Evolutionary conservation across 1,140 invertebrate genomes (phyloP).

Genomic region (Eueides isabella): DNA sequence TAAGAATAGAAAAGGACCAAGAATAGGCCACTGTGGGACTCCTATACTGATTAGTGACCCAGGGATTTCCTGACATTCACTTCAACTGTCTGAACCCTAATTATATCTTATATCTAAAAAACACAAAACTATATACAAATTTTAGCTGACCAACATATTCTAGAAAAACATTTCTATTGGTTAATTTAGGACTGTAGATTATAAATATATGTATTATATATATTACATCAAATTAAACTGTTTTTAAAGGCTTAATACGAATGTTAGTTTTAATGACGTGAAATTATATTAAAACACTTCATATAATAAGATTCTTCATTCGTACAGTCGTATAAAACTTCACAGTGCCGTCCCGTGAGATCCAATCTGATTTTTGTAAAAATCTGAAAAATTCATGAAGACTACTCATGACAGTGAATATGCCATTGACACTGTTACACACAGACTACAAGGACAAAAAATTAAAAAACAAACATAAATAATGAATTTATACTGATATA

Average conservation of each 20-base stretch:
- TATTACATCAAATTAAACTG: background rate
- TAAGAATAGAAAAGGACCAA: too few relatives aligned
- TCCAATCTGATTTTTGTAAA: conserved; percentile 48
- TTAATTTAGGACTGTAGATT: too few relatives aligned
- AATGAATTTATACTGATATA: too few relatives aligned
- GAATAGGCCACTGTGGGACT: too few relatives aligned
- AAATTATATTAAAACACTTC: background rate
- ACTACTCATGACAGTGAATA: conserved; percentile 44
- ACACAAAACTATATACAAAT: too few relatives aligned
- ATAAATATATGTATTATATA: too few relatives aligned
- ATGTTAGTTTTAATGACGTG: background rate
- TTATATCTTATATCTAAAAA: too few relatives aligned
- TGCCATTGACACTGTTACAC: conserved; percentile 49
- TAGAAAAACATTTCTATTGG: too few relatives aligned
- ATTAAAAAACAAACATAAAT: background rate
- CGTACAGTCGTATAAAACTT: conserved; percentile 36
- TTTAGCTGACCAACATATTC: too few relatives aligned
- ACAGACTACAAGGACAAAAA: conserved; percentile 3
- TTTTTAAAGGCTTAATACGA: background rate
- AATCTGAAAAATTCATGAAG: conserved; percentile 52
- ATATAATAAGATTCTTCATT: conserved; percentile 21
- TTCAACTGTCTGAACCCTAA: too few relatives aligned
- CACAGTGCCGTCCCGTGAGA: conserved; percentile 26
- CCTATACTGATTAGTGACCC: too few relatives aligned
- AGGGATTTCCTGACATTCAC: too few relatives aligned